A percentile compares a stretch with the other conserved stretches of the same genome.
Evolutionary conservation across 2,113 vertebrate species (phyloP).

Genomic region (Epinephelus lanceolatus): DNA sequence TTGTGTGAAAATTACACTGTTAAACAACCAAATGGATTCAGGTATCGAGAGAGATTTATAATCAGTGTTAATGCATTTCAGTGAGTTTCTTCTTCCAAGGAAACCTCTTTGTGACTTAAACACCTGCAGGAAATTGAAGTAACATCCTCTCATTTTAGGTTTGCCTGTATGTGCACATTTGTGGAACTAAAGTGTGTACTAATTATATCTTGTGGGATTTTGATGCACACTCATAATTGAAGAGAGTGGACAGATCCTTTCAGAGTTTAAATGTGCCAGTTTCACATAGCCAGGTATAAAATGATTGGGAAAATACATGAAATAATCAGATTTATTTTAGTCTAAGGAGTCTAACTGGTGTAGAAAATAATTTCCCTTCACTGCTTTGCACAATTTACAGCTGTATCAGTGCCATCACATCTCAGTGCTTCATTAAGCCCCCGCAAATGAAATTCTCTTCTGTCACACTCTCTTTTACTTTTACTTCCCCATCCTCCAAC

Average conservation of each 20-base stretch:
- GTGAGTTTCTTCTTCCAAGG: not conserved
- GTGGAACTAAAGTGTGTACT: not conserved
- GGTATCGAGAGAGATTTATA: not conserved
- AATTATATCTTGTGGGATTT: not conserved
- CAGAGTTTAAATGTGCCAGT: not conserved
- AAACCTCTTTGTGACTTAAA: not conserved
- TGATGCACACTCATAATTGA: not conserved
- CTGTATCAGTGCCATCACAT: not conserved
- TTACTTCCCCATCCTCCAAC: not conserved
- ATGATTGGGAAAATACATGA: not conserved
- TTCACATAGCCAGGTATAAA: not conserved
- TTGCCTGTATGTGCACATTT: not conserved
- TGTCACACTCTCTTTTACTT: not conserved
- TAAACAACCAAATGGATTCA: not conserved
- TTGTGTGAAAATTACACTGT: not conserved
- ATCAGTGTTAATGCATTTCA: conserved; percentile 6
- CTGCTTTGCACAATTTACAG: not conserved
- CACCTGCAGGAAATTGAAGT: conserved; percentile 9
- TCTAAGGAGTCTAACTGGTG: not conserved
- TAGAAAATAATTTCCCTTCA: not conserved
- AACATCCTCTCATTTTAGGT: not conserved
- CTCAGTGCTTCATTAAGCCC: not conserved
- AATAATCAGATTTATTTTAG: not conserved
- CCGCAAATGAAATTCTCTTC: not conserved
- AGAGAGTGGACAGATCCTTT: not conserved